Base-by-base conservation (phyloP, 1,140 invertebrate species). In the Hestina assimilis region DNA sequence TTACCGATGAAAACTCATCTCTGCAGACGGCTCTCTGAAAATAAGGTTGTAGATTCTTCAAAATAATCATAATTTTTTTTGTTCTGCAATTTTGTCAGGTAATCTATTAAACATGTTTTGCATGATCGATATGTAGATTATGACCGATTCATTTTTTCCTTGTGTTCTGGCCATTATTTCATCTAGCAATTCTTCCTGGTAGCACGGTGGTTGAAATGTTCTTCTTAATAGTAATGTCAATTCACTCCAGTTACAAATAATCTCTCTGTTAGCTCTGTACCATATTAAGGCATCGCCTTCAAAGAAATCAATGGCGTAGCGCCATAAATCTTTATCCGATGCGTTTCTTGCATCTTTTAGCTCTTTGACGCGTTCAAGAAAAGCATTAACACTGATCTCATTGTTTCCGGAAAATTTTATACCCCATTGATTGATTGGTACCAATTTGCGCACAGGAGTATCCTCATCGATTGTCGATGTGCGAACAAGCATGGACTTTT, bases 181-280 rank as follows among this genome's bases (percentile, higher is more conserved):
- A 58, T 48, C 47, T 7, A 42, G 52, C 6, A 66, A 31, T 31
- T 31, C 29, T n/a, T 31, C 29, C 11, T 31, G 29, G n/a, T 31
- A 31, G n/a, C 29, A 31, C 3, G 29, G 29, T 4, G 11, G n/a
- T n/a, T 31, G 29, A 31, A 31, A 31, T 31, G 4, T 31, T 31
- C 8, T 31, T 31, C n/a, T 31, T n/a, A 31, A 31, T 5, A 66
- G 38, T 50, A 66, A 31, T 48, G 54, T 1, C 61, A 46, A 29
- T 48, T 58, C 24, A 17, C 61, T 3, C 48, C 60, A 20, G 35
- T 53, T 12, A 64, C 56, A 23, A 31, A 31, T 31, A 31, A 4
- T 31, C n/a, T 31, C 29, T 9, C 26, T 60, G 5, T 54, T 57
- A 3, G 56, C 52, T 0, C 19, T 64, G 2, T 63, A 66, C 14